Conservation (phyloP, 2,797 vertebrate genomes). For the Ciconia nigra region DNA sequence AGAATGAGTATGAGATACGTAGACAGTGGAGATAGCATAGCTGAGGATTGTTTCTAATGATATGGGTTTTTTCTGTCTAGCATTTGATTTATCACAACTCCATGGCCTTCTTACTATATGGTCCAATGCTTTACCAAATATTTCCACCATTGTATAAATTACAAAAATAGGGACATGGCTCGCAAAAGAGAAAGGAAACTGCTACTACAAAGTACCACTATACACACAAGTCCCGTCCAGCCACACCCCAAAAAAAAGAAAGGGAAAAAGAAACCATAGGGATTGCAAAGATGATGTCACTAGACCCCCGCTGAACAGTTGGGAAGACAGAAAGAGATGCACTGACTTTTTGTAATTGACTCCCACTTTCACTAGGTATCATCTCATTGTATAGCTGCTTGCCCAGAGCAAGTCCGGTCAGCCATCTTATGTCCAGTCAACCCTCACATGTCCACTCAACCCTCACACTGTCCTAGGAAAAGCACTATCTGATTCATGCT, state of each 20-base stretch:
- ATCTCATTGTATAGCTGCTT: neutral
- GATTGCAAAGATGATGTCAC: neutral
- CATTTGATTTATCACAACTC: neutral
- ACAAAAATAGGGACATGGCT: neutral
- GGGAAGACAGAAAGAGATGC: neutral
- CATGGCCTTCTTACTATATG: fast-evolving
- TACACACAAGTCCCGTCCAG: neutral
- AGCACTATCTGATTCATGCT: neutral
- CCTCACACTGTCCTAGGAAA: neutral
- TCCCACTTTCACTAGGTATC: neutral
- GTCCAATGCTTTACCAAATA: neutral
- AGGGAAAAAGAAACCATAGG: neutral
- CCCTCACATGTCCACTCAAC: neutral
- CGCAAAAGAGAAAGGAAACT: neutral
- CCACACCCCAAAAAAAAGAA: neutral
- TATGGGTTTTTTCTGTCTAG: neutral
- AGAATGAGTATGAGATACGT: neutral
- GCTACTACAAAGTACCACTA: neutral
- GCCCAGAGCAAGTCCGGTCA: neutral
- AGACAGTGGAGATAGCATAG: neutral
- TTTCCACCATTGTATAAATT: neutral
- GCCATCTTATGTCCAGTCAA: neutral
- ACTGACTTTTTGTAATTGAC: neutral
- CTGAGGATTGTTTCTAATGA: neutral
- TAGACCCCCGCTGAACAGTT: neutral